phyloP scores from a whole-genome alignment of 2,888 invertebrate genomes.

The Cylloceria caligata region DNA sequence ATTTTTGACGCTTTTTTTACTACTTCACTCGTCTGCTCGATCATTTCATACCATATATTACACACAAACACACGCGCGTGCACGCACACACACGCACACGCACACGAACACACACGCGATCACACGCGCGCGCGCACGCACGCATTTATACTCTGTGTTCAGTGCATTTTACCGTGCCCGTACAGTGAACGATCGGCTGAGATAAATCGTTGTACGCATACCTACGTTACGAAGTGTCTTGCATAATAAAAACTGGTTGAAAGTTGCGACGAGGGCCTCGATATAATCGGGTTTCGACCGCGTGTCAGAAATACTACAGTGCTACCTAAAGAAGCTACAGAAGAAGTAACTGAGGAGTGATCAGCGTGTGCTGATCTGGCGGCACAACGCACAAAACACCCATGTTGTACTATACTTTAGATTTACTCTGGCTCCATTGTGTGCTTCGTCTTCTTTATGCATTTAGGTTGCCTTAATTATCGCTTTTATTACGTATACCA shows the following conservation, averaged over 20 bases:
- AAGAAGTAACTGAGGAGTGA: slow-evolving; percentile 52
- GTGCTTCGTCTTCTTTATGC: slow-evolving; percentile 73
- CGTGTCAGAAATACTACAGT: slow-evolving; percentile 68
- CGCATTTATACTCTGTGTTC: background rate
- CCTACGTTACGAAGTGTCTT: slow-evolving; percentile 16
- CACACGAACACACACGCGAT: no score
- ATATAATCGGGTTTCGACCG: slow-evolving; percentile 62
- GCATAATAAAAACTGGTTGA: slow-evolving; percentile 64
- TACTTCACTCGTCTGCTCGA: slow-evolving; percentile 4
- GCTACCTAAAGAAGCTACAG: background rate
- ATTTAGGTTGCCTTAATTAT: slow-evolving; percentile 77
- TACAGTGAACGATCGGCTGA: slow-evolving; percentile 19
- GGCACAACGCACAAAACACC: slow-evolving; percentile 9
- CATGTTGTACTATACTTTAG: background rate
- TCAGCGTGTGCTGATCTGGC: slow-evolving; percentile 58
- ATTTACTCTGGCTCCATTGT: slow-evolving; percentile 70
- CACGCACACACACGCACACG: no score
- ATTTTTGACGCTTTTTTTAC: background rate
- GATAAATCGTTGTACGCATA: slow-evolving; percentile 24
- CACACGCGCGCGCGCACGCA: no score
- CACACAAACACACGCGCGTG: no score
- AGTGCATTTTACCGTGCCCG: background rate
- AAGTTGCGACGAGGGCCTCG: slow-evolving; percentile 51
- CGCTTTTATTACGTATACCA: slow-evolving; percentile 71
- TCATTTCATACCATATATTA: no score